Base-by-base conservation (phyloP, 2,888 invertebrate genomes). In the Pollenia griseotomentosa region DNA sequence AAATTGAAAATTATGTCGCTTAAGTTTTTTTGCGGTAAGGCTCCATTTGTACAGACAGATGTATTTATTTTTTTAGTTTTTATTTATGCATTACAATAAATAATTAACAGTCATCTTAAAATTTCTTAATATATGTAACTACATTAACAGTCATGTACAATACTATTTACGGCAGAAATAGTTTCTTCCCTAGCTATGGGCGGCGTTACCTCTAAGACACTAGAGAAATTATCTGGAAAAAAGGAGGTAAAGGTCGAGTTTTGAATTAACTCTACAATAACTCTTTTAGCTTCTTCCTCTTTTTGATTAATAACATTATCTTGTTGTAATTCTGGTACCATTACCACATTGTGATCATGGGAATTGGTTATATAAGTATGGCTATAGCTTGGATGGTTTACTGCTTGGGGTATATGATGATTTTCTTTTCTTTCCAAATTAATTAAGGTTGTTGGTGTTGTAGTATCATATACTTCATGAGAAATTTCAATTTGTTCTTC, bases 111-210 rank as follows among this genome's bases (percentile, higher is more conserved):
- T 51, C 10, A 57, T 23, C 10, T n/a, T 74, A 16, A 33, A 33
- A 33, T 33, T 33, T 33, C 5, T 42, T 51, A 23, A 51, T 51
- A 68, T 66, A 53, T 70, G 40, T 23, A 57, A 42, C 55, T 65
- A 48, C 46, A 42, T 66, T 83, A 87, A 68, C 63, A 73, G 63
- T 88, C 86, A 66, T 87, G 85, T 12, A 88, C 88, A 53, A 89
- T 89, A 53, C 89, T 89, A 85, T 89, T 88, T 57, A 89, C 88
- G 59, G 89, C 89, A 12, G 89, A 88, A 71, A 89, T 89, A 42
- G 89, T 89, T 83, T 89, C 89, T 63, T 89, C 89, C 40, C 89
- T 83, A 12, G 89, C 86, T 71, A 88, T 88, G n/a, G 88, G 88
- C 42, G 88, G 88, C n/a, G 88, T 70, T 48, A 79, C 80, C 9